Evolutionary conservation across 2,888 invertebrate species (phyloP).

Genomic region (Idaea biselata): DNA sequence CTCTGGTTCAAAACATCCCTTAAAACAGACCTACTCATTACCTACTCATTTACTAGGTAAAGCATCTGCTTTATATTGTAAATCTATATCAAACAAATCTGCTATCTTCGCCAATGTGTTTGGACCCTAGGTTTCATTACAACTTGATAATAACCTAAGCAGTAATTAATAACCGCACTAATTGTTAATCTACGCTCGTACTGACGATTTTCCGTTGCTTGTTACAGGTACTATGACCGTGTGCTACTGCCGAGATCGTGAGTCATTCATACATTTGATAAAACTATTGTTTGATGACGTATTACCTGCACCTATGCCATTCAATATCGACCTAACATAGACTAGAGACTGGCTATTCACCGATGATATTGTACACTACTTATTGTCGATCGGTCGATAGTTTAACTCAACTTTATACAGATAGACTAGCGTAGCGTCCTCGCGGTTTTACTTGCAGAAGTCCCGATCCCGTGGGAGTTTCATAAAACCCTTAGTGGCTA

Average conservation of each 20-base stretch:
- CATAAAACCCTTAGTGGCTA: too few species aligned
- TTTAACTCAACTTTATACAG: background rate
- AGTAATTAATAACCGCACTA: background rate
- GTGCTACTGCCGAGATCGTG: slow-evolving; percentile 64
- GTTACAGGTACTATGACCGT: slow-evolving; percentile 75
- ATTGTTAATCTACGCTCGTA: slow-evolving; percentile 29
- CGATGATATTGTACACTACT: background rate
- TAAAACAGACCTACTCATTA: too few species aligned
- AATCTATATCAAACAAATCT: too few species aligned
- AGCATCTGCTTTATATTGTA: too few species aligned
- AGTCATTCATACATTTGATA: slow-evolving; percentile 54
- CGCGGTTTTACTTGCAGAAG: too few species aligned
- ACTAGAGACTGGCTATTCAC: background rate
- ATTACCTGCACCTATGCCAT: slow-evolving; percentile 4
- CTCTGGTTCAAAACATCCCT: too few species aligned
- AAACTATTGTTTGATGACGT: slow-evolving; percentile 52
- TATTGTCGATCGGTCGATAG: background rate
- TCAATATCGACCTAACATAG: background rate
- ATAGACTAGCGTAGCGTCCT: too few species aligned
- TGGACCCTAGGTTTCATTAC: background rate
- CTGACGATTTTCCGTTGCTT: slow-evolving; percentile 51
- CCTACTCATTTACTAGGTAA: too few species aligned
- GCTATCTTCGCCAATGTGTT: too few species aligned
- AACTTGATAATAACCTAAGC: background rate
- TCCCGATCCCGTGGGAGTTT: too few species aligned